Percentiles rank a stretch among this genome's conserved stretches.
Conservation (phyloP, 1,140 invertebrate species). For the Tetramorium parvispinum region DNA sequence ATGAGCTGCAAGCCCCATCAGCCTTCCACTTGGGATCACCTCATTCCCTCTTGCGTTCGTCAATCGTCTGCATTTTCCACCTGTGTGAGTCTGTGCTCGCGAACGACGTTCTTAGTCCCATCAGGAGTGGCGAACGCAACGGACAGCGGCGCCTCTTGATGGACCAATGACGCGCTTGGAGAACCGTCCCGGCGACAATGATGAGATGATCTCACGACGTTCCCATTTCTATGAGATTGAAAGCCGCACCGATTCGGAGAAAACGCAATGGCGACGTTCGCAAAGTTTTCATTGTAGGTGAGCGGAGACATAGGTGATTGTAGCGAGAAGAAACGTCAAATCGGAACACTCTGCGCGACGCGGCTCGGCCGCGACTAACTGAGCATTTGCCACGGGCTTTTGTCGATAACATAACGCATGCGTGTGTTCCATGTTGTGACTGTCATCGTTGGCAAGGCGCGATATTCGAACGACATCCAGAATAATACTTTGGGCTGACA, state of each 20-base stretch:
- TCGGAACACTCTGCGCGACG: slow-evolving; percentile 10
- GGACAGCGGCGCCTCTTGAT: background rate
- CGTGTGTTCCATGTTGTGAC: slow-evolving; percentile 3
- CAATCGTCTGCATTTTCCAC: slow-evolving; percentile 15
- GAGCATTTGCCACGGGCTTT: background rate
- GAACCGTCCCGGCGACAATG: background rate
- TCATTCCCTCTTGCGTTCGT: background rate
- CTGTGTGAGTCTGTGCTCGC: background rate
- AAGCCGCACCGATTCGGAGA: background rate
- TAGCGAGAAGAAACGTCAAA: slow-evolving; percentile 11
- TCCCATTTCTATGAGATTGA: background rate
- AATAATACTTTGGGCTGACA: too few species aligned
- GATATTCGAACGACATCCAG: too few species aligned
- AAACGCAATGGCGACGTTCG: background rate
- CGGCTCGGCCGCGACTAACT: slow-evolving; percentile 56
- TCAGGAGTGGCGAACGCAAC: slow-evolving; percentile 5
- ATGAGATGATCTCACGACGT: slow-evolving; percentile 8
- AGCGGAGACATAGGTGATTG: too few species aligned
- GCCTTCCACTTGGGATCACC: background rate
- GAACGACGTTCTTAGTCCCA: slow-evolving; percentile 1
- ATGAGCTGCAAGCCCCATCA: background rate
- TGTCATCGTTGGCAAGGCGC: too few species aligned
- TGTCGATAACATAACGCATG: slow-evolving; percentile 74
- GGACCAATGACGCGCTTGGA: background rate
- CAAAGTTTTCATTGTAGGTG: background rate